Percentiles rank a stretch among this genome's conserved stretches.
These are phyloP conservation scores for Sylvicapra grimmia DNA, from an alignment of 2,113 vertebrate species.

Conservation along the genomic window DNA sequence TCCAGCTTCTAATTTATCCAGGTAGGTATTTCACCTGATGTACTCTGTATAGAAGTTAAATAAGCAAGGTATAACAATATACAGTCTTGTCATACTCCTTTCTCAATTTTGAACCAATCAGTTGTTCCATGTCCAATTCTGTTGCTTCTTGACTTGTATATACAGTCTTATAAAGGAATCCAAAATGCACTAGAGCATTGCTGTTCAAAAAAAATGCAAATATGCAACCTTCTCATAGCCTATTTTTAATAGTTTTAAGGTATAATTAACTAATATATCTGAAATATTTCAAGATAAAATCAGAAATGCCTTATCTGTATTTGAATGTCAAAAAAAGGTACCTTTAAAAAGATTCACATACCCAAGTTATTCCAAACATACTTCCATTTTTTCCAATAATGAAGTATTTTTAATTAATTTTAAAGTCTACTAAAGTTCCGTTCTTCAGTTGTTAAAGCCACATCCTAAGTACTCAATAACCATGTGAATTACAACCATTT, in stretches of 20 bases:
- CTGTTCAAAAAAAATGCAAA: neutral
- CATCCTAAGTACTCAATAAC: neutral
- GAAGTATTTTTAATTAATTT: neutral
- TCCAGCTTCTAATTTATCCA: neutral
- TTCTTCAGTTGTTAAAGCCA: neutral
- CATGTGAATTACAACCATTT: neutral
- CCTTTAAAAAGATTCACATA: neutral
- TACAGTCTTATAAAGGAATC: neutral
- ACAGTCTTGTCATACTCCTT: neutral
- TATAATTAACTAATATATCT: neutral
- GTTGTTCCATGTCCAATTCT: neutral
- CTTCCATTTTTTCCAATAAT: neutral
- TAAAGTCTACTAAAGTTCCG: neutral
- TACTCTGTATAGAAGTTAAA: neutral
- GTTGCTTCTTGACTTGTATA: neutral
- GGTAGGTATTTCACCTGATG: neutral
- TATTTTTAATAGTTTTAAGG: neutral
- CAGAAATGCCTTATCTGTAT: neutral
- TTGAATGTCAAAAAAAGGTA: neutral
- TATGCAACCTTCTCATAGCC: neutral
- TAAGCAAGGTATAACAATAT: neutral
- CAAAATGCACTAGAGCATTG: neutral
- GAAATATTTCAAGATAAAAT: neutral
- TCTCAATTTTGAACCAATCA: neutral
- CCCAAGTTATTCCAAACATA: neutral